Evolutionary conservation across 2,888 invertebrate genomes (phyloP).

Genomic region (Camponotus fellah): DNA sequence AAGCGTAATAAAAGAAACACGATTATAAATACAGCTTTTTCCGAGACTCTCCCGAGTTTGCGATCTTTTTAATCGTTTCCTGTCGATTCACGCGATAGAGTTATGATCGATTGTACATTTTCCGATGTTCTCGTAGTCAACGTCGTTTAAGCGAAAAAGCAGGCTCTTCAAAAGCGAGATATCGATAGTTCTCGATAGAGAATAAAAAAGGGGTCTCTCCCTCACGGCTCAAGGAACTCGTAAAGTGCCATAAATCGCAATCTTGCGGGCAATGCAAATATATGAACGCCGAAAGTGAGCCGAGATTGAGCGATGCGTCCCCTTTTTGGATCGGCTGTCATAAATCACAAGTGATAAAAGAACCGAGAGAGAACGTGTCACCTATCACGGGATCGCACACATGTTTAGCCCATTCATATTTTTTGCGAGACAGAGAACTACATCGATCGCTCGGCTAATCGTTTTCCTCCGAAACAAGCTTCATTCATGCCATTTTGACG

Average conservation of each 20-base stretch:
- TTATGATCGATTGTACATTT: slow-evolving; percentile 32
- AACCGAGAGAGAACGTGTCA: slow-evolving; percentile 30
- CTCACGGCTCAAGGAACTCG: slow-evolving; percentile 5
- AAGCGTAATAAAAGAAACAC: slow-evolving; percentile 3
- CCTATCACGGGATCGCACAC: slow-evolving; percentile 23
- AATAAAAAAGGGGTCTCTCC: slow-evolving; percentile 18
- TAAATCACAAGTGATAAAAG: slow-evolving; percentile 53
- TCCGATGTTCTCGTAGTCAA: neutral
- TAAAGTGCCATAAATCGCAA: slow-evolving; percentile 36
- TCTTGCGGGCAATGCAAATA: slow-evolving; percentile 47
- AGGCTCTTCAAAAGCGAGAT: neutral
- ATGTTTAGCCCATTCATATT: slow-evolving; percentile 42
- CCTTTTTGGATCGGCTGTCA: slow-evolving; percentile 24
- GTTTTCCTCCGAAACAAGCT: slow-evolving; percentile 27
- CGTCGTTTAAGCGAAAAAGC: slow-evolving; percentile 9
- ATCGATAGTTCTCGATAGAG: neutral
- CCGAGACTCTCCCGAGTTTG: neutral
- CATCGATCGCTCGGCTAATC: slow-evolving; percentile 11
- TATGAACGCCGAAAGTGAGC: slow-evolving; percentile 22
- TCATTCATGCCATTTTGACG: slow-evolving; percentile 11
- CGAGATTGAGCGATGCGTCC: slow-evolving; percentile 43
- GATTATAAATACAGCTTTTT: slow-evolving; percentile 5
- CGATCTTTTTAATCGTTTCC: slow-evolving; percentile 7
- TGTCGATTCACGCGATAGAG: slow-evolving; percentile 3
- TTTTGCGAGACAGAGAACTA: slow-evolving; percentile 22